These are phyloP conservation scores for Phocoena phocoena DNA, from an alignment of 2,113 vertebrate species.

Conservation along the genomic window DNA sequence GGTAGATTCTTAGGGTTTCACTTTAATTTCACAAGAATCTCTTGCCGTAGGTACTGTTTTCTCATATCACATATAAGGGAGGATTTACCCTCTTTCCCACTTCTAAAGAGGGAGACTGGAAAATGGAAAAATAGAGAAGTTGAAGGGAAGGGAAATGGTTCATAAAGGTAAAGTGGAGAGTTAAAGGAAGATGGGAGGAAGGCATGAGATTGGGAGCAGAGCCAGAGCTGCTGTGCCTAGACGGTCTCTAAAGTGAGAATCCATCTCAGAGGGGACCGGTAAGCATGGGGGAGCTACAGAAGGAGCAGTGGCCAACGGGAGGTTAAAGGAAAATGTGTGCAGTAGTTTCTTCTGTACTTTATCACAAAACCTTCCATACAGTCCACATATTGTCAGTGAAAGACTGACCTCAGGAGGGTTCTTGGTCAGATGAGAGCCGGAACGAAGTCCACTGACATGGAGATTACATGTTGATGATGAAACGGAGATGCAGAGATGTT, in stretches of 20 bases:
- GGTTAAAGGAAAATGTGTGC: not conserved
- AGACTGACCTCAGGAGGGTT: not conserved
- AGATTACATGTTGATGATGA: not conserved
- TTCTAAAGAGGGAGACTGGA: not conserved
- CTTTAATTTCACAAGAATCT: not conserved
- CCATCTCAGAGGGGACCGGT: fast-evolving
- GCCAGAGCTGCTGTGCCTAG: fast-evolving
- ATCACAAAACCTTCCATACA: not conserved
- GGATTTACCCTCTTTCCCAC: not conserved
- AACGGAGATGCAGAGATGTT: not conserved
- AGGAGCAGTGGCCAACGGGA: not conserved
- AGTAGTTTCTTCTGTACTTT: not conserved
- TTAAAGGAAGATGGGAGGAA: not conserved
- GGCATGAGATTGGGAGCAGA: not conserved
- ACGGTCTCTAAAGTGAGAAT: not conserved
- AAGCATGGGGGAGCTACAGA: fast-evolving
- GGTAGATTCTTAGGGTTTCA: not conserved
- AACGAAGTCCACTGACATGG: not conserved
- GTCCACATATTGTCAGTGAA: not conserved
- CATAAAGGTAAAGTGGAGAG: not conserved
- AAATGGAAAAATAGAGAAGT: not conserved
- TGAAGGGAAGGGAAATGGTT: not conserved
- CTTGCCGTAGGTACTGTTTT: not conserved
- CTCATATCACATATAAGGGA: not conserved
- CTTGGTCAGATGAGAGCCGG: not conserved